Base-by-base conservation (phyloP, 2,888 invertebrate genomes). In the Drosophila emarginata region DNA sequence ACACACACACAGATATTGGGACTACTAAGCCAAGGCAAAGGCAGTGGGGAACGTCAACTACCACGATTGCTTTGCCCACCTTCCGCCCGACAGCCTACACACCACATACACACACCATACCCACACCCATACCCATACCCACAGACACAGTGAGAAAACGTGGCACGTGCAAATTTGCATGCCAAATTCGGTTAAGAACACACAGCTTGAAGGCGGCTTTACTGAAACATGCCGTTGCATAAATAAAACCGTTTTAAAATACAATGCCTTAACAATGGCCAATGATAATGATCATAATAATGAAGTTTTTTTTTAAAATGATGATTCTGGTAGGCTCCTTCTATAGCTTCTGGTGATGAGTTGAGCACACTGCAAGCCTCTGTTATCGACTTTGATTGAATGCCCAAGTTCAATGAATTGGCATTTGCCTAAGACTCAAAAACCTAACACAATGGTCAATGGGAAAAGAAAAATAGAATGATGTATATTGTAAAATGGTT, bases 181-280 rank as follows among this genome's bases (percentile, higher is more conserved):
- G 72, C 65, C 73, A 83, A 83, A 83, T 83, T 79, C 76, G 81
- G 83, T 80, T 83, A 83, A 77, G 78, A 76, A 82, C 21, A 60
- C 45, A 74, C 72, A 77, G 76, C 80, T 77, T 73, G 72, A 79
- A 36, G 63, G 23, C 52, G 45, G 39, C 39, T 73, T 80, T 79
- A 75, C 73, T 64, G 75, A 75, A 80, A 74, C 80, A 87, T 84
- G 84, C 78, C 87, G 76, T 72, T 87, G 84, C 84, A 84, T 84
- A 85, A 85, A 80, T 82, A 84, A 87, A 87, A 83, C 61, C 84
- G 63, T 79, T 86, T 86, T 77, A 79, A 82, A 67, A 71, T 67
- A 78, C 79, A 67, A 72, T 72, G 69, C 78, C 69, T 51, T 26
- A n/a, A 21, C 18, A 64, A 64, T 14, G 52, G 61, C 67, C 53